Base-by-base conservation (phyloP, 2,888 invertebrate species). In the Argyra leucocephala region DNA sequence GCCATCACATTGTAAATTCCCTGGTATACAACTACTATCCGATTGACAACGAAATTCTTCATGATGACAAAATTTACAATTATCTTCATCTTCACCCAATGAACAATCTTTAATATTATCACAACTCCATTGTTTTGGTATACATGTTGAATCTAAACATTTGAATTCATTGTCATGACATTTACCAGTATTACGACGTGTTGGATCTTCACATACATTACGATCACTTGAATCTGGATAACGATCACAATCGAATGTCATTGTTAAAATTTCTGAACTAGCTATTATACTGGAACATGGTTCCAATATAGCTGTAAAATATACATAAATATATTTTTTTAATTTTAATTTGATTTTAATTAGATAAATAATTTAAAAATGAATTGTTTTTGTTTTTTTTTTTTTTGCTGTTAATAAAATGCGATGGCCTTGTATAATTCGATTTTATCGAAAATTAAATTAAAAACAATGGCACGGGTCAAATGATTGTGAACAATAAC, bases 1-100 rank as follows among this genome's bases (percentile, higher is more conserved):
- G 2, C 84, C 83, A 70, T 88, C 87, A 72, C 88, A 88, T 62
- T 84, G 78, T 80, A 83, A 84, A 67, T 83, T 81, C 21, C 83
- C 76, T 0, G 84, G 82, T 5, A 87, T 80, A 73, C 87, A 87
- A 67, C 80, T 80, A 64, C 81, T 76, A 67, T 80, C 81, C 2
- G 76, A 75, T 15, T 75, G 76, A 66, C 82, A 82, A 5, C 81
- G 81, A 67, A 82, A 82, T 68, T 82, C 81, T 57, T 82, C 79
- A 26, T 75, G 73, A 64, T 78, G 78, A 67, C 82, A 82, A 22
- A 77, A 73, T 64, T 80, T 71, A 67, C 82, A 82, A 69, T 80
- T 77, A 9, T 77, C 75, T 69, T 82, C 82, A 67, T 82, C 82
- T 63, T 81, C 81, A 7, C 81, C 81, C 0, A 72, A 70, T 1